Base-by-base conservation (phyloP, 2,888 invertebrate genomes). In the Carcina quercana region DNA sequence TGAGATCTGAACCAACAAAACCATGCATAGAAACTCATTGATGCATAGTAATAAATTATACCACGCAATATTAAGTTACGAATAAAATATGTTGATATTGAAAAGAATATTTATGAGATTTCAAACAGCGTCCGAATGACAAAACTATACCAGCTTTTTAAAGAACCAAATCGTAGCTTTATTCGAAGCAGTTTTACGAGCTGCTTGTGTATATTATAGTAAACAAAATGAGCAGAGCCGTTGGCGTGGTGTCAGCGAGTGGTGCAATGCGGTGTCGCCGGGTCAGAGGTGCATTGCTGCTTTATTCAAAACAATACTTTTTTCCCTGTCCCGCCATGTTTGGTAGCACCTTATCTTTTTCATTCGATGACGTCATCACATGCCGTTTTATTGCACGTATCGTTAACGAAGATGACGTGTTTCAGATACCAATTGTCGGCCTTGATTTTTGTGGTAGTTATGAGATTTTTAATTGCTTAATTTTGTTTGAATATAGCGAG, bases 271-370 rank as follows among this genome's bases (percentile, higher is more conserved):
- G 72, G 70, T 45, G 59, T 48, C 55, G 53, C 44, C 50, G 58
- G 67, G 64, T 67, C 65, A 59, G 54, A 65, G 68, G 70, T 73
- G 70, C 73, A 74, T 56, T 72, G 71, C 60, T 56, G 64, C 61
- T 37, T 49, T 47, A 48, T 61, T 52, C n/a, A n/a, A n/a, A n/a
- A n/a, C n/a, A 55, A 53, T 59, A 36, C 13, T 21, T 28, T 15
- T 10, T 57, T 47, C 57, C 45, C 55, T 56, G 41, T 46, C 39
- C 43, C 58, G 53, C 62, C 54, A 54, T 45, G 43, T 7, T 17
- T 17, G 5, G 17, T 17, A 5, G 24, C 24, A 11, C 24, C 12
- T 24, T 24, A 6, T 6, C 11, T 11, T 24, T 24, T 24, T 11
- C 10, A 24, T n/a, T n/a, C n/a, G 17, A 8, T 15, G 21, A 28